phyloP scores from a whole-genome alignment of 2,113 vertebrate genomes.

The Rhinichthys klamathensis region DNA sequence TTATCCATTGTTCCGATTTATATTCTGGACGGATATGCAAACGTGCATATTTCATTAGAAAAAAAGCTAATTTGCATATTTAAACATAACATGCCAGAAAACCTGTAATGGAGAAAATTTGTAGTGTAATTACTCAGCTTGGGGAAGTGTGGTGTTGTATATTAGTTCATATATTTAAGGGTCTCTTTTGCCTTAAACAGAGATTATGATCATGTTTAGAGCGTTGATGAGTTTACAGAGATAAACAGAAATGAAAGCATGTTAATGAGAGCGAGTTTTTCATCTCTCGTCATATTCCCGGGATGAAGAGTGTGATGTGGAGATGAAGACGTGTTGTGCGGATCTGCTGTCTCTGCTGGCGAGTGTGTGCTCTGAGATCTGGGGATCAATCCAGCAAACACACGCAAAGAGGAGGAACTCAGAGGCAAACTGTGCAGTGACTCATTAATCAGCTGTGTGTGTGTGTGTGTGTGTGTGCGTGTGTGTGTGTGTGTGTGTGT shows the following conservation, averaged over 20 bases:
- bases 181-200: neutral
- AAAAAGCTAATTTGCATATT: neutral
- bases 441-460: neutral
- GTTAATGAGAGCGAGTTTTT: neutral
- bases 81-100: neutral
- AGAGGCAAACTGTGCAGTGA: constrained; percentile 71
- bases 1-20: neutral
- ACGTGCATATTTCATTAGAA: neutral
- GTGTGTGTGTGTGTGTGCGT: too few relatives aligned
- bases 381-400: constrained; percentile 43
- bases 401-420: constrained; percentile 41
- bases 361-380: constrained; percentile 46
- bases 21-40: neutral
- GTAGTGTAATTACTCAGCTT: neutral
- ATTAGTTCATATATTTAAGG: neutral
- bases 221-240: neutral
- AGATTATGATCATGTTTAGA: neutral
- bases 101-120: neutral
- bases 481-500: too few relatives aligned
- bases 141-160: neutral
- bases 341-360: constrained; percentile 13
- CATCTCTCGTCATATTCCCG: neutral
- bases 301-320: constrained; percentile 42
- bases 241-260: neutral
- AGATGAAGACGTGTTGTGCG: constrained; percentile 6